A percentile compares a stretch with the other conserved stretches of the same genome.
phyloP scores from a whole-genome alignment of 2,888 invertebrate species.

The Noctua comes region DNA sequence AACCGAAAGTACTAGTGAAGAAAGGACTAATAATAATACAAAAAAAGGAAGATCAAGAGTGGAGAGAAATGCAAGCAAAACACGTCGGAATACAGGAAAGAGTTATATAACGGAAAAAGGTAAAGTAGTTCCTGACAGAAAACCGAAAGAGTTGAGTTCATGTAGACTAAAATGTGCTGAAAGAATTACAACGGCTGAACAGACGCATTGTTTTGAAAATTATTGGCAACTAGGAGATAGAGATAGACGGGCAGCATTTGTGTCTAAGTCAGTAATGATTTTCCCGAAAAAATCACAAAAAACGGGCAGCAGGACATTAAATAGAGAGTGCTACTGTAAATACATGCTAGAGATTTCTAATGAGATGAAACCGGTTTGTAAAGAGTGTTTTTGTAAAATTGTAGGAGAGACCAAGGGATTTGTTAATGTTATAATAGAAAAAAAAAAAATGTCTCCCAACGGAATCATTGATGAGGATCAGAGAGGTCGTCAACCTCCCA shows the following conservation, averaged over 20 bases:
- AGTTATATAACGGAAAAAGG: constrained; percentile 11
- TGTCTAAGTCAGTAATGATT: constrained; percentile 5
- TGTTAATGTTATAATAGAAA: neutral
- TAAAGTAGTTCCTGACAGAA: constrained; percentile 11
- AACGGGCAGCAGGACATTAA: constrained; percentile 8
- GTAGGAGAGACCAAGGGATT: no score
- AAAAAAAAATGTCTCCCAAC: neutral
- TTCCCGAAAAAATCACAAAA: neutral
- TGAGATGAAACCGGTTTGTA: no score
- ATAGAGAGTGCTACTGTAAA: constrained; percentile 6
- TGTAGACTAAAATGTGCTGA: constrained; percentile 19
- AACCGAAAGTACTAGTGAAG: constrained; percentile 2
- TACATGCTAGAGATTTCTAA: constrained; percentile 11
- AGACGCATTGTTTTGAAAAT: constrained; percentile 15
- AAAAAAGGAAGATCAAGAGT: constrained; percentile 9
- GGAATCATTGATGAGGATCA: constrained; percentile 14
- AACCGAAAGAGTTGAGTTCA: constrained; percentile 12
- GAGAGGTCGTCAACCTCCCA: constrained; percentile 37
- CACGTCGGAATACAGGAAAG: constrained; percentile 3
- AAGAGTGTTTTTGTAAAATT: no score
- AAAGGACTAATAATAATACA: neutral
- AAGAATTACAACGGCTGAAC: constrained; percentile 10
- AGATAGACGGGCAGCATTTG: constrained; percentile 26
- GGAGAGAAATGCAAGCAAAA: constrained; percentile 17
- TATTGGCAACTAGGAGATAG: constrained; percentile 22